Conservation (phyloP, 1,140 invertebrate genomes). For the Ceratoteleas bidentatus region DNA sequence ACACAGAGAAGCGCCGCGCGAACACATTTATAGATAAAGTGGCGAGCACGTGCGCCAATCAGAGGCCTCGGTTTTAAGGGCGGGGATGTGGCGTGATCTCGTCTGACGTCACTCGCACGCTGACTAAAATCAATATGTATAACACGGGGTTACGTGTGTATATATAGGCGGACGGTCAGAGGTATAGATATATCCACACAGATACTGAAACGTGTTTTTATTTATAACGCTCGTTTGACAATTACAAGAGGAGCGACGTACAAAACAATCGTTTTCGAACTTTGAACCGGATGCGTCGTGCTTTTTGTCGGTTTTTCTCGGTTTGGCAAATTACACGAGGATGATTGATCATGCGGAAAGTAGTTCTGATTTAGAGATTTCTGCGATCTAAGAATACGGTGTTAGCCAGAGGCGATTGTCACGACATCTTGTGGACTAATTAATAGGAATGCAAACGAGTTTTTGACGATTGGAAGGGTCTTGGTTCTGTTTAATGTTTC, state of each 20-base stretch:
- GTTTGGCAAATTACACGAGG: too few relatives aligned
- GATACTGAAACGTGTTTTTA: conserved; percentile 34
- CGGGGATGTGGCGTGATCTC: conserved; percentile 80
- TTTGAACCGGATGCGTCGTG: conserved; percentile 6
- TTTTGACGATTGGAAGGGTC: too few relatives aligned
- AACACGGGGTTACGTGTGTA: conserved; percentile 31
- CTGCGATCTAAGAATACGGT: too few relatives aligned
- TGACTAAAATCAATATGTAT: conserved; percentile 64
- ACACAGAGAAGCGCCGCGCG: conserved; percentile 32
- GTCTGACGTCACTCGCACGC: conserved; percentile 73
- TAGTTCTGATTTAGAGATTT: too few relatives aligned
- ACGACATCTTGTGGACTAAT: too few relatives aligned
- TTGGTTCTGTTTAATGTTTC: too few relatives aligned
- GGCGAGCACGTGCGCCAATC: conserved; percentile 73
- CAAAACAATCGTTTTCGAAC: conserved; percentile 28
- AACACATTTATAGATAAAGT: conserved; percentile 50
- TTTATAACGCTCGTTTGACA: conserved; percentile 37
- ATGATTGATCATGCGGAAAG: too few relatives aligned
- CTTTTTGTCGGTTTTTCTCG: too few relatives aligned
- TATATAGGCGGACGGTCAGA: background rate
- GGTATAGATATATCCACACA: conserved; percentile 26
- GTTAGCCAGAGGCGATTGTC: too few relatives aligned
- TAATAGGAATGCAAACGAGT: too few relatives aligned
- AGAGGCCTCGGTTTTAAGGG: conserved; percentile 52
- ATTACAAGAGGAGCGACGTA: conserved; percentile 32